Conservation (phyloP, 1,140 invertebrate species). For the Condylostylus longicornis region DNA sequence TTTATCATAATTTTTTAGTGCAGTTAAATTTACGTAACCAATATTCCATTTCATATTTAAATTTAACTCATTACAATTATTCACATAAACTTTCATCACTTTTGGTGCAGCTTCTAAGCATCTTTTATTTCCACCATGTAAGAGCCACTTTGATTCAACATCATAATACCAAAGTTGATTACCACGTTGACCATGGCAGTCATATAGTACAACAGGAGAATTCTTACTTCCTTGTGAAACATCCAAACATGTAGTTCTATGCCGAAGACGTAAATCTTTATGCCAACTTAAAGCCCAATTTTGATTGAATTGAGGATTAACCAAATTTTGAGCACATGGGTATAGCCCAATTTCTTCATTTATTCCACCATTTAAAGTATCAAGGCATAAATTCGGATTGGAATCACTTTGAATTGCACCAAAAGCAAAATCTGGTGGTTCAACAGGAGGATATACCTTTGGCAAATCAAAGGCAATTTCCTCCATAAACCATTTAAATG, state of each 20-base stretch:
- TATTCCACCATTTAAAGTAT: constrained; percentile 48
- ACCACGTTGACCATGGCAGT: constrained; percentile 72
- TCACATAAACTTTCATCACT: constrained; percentile 54
- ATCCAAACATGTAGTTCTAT: constrained; percentile 78
- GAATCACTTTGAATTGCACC: constrained; percentile 61
- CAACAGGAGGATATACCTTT: constrained; percentile 79
- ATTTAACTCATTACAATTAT: constrained; percentile 47
- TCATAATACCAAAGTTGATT: constrained; percentile 90
- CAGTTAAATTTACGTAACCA: constrained; percentile 50
- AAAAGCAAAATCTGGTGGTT: constrained; percentile 70
- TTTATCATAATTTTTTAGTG: too few species aligned
- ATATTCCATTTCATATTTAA: constrained; percentile 67
- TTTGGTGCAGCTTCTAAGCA: constrained; percentile 64
- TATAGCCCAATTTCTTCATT: constrained; percentile 51
- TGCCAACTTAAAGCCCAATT: constrained; percentile 73
- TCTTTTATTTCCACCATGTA: constrained; percentile 48
- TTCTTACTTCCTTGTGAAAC: constrained; percentile 57
- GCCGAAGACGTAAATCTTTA: constrained; percentile 71
- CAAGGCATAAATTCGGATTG: constrained; percentile 54
- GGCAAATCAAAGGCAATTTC: constrained; percentile 84
- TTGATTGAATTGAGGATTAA: constrained; percentile 38
- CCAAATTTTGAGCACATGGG: constrained; percentile 33
- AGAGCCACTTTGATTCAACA: constrained; percentile 54
- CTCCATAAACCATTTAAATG: constrained; percentile 94
- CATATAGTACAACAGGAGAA: constrained; percentile 68